phyloP scores from a whole-genome alignment of 1,140 invertebrate genomes.

The Triops longicaudatus region DNA sequence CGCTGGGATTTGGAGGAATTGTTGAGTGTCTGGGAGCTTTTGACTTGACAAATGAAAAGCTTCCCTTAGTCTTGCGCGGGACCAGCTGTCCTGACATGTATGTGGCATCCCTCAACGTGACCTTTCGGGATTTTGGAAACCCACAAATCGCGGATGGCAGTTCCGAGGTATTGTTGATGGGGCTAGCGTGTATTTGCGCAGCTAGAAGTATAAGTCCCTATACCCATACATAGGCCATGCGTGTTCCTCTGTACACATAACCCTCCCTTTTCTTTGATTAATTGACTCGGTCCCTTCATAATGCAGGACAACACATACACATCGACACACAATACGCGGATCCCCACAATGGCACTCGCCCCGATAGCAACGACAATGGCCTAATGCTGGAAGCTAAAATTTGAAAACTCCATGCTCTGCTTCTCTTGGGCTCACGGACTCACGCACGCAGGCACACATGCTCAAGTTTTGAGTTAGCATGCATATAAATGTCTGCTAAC shows the following conservation, averaged over 20 bases:
- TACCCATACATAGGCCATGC: not conserved
- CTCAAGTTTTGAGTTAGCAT: not conserved
- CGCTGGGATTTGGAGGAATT: no score
- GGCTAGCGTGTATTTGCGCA: no score
- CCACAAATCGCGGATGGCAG: no score
- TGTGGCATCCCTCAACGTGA: no score
- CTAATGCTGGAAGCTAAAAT: not conserved
- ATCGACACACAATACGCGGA: not conserved
- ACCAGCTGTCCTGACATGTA: no score
- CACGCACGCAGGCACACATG: not conserved
- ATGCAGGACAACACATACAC: not conserved
- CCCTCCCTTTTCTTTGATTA: conserved; percentile 10
- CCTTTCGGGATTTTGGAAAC: no score
- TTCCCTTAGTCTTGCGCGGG: no score
- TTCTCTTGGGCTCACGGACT: not conserved
- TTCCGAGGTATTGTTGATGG: no score
- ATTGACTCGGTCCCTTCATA: not conserved
- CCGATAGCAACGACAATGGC: not conserved
- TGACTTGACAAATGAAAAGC: no score
- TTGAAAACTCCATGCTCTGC: not conserved
- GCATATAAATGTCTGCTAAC: not conserved
- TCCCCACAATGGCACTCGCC: not conserved
- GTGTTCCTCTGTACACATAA: not conserved
- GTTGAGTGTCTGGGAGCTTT: no score
- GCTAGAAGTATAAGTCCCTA: not conserved